These are phyloP conservation scores for Cataglyphis albicans DNA, from an alignment of 2,888 invertebrate genomes.

Conservation along the genomic window DNA sequence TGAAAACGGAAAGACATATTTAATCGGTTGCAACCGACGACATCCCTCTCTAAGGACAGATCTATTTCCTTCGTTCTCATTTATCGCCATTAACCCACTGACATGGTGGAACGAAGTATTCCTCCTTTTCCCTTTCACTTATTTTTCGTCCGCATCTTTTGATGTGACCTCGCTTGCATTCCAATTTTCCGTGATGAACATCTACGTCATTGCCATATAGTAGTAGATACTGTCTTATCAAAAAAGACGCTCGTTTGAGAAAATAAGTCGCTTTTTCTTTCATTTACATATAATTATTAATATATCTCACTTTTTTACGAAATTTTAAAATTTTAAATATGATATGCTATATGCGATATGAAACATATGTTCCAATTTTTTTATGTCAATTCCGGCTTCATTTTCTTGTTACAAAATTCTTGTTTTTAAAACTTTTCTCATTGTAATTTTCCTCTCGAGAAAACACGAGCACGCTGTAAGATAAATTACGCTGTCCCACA, in stretches of 20 bases:
- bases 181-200: not conserved
- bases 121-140: slow-evolving; percentile 23
- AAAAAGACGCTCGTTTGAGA: not conserved
- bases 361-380: not conserved
- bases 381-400: not conserved
- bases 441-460: not conserved
- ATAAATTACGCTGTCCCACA: not conserved
- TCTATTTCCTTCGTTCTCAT: slow-evolving; percentile 68
- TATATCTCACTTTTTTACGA: not conserved
- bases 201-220: no score
- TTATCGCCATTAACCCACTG: slow-evolving; percentile 74
- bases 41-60: slow-evolving; percentile 51
- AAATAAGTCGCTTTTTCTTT: not conserved
- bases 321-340: not conserved
- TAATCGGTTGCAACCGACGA: slow-evolving; percentile 58
- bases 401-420: not conserved
- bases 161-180: slow-evolving; percentile 10
- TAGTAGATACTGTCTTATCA: not conserved
- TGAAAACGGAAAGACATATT: slow-evolving; percentile 64
- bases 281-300: not conserved
- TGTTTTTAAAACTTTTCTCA: not conserved
- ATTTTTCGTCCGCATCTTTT: slow-evolving; percentile 3
- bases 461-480: not conserved
- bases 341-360: not conserved
- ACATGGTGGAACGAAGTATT: slow-evolving; percentile 62